Conservation (phyloP, 2,888 invertebrate genomes). For the Chrysolina haemoptera region DNA sequence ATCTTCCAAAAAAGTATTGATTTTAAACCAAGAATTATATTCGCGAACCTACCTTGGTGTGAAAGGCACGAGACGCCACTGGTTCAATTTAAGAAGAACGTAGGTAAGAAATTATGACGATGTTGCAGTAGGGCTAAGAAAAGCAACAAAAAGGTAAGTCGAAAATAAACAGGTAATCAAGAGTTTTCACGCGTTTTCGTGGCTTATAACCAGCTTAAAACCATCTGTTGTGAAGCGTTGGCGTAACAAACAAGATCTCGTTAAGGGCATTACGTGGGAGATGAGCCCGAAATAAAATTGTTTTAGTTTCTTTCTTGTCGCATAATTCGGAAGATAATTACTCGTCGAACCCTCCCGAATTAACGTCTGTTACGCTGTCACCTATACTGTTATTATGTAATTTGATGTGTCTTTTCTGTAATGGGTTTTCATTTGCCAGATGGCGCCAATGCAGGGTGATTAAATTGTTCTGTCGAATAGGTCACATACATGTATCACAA, state of each 20-base stretch:
- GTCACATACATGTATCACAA: no score
- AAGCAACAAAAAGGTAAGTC: neutral
- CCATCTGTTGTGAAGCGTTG: neutral
- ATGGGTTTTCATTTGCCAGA: slow-evolving; percentile 17
- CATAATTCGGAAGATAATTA: slow-evolving; percentile 38
- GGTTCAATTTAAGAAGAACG: neutral
- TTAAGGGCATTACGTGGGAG: neutral
- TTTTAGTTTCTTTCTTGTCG: slow-evolving; percentile 23
- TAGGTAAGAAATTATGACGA: no score
- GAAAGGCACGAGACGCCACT: neutral
- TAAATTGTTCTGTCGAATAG: slow-evolving; percentile 12
- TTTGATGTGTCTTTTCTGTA: slow-evolving; percentile 25
- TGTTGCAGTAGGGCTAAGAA: neutral
- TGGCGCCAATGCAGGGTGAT: slow-evolving; percentile 21
- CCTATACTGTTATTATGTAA: slow-evolving; percentile 45
- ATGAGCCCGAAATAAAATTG: slow-evolving; percentile 32
- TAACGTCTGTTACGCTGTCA: slow-evolving; percentile 36
- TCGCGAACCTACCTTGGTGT: no score
- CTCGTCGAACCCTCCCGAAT: slow-evolving; percentile 43
- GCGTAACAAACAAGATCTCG: neutral
- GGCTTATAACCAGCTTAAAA: neutral
- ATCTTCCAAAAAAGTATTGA: no score
- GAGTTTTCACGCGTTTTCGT: neutral
- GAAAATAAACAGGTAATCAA: neutral
- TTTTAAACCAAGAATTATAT: no score